Evolutionary conservation across 1,140 invertebrate species (phyloP), one percentile per base, ranked within the genome.

Genomic region (Helicoverpa zea): DNA sequence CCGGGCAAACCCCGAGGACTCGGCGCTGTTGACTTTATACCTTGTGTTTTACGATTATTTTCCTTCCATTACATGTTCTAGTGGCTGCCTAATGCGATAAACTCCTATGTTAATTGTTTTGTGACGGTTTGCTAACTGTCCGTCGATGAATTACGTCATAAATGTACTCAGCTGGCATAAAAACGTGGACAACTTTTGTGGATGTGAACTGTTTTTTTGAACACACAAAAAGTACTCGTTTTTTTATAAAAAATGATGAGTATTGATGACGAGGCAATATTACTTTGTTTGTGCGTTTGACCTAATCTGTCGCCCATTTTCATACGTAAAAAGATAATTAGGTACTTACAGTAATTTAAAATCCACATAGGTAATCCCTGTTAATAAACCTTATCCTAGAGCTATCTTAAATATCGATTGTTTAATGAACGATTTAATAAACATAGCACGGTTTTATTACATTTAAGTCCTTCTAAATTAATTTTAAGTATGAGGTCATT

Each of bases 401-500:
- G 35, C 35, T 43, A 7, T 5, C 9, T 43, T 43, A 43, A 61
- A 61, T 61, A 61, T 14, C 13, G 14, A 29, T 10, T 56, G 10
- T 23, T 23, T 23, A 58, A 58, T 23, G 10, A 23, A 16, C 56
- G 9, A 58, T 58, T 58, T 10, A 54, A n/a, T 14, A n/a, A 54
- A 23, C 5, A 58, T 3, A 58, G 12, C 16, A 10, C 16, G n/a
- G 14, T 18, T 11, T 29, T 43, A 35, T n/a, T 30, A 64, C 23
- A 43, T 61, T 13, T 61, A n/a, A 43, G 4, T 11, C 10, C 29
- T 70, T 70, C 2, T 14, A 30, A 58, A 56, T 43, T 73, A 18
- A 12, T 18, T 58, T 58, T 73, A 58, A 16, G 3, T 10, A 73
- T 73, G 70, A 73, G 51, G 49, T 54, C 68, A 54, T 63, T 76